Evolutionary conservation across 1,140 invertebrate species (phyloP).

Genomic region (Pogonognathellus flavescens): DNA sequence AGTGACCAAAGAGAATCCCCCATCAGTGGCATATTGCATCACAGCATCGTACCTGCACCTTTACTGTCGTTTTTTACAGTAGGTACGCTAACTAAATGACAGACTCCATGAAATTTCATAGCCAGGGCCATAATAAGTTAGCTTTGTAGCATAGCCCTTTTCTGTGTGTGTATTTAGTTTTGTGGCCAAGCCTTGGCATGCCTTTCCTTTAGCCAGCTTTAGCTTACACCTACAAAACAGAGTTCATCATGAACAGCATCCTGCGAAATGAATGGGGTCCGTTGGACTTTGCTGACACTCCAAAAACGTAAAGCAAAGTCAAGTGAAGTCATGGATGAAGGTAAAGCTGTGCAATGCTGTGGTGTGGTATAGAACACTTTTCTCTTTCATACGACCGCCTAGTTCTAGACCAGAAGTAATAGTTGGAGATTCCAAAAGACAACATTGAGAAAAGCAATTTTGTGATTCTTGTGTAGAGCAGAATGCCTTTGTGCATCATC

Average conservation of each 20-base stretch:
- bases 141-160: neutral
- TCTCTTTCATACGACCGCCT: slow-evolving; percentile 22
- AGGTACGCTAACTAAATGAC: neutral
- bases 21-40: no score
- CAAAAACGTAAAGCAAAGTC: neutral
- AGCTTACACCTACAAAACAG: neutral
- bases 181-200: neutral
- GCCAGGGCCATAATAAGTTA: neutral
- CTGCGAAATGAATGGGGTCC: neutral
- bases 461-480: slow-evolving; percentile 39
- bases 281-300: neutral
- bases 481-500: slow-evolving; percentile 32
- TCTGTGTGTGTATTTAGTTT: neutral
- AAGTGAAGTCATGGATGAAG: neutral
- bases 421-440: neutral
- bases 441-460: slow-evolving; percentile 47
- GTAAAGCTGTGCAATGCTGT: neutral
- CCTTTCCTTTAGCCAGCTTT: neutral
- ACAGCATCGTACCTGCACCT: no score
- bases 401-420: no score
- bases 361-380: no score
- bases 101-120: slow-evolving; percentile 25
- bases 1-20: no score
- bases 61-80: no score
- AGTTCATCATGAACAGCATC: neutral